Conservation (phyloP, 2,888 invertebrate species). For the Argyresthia albistria region DNA sequence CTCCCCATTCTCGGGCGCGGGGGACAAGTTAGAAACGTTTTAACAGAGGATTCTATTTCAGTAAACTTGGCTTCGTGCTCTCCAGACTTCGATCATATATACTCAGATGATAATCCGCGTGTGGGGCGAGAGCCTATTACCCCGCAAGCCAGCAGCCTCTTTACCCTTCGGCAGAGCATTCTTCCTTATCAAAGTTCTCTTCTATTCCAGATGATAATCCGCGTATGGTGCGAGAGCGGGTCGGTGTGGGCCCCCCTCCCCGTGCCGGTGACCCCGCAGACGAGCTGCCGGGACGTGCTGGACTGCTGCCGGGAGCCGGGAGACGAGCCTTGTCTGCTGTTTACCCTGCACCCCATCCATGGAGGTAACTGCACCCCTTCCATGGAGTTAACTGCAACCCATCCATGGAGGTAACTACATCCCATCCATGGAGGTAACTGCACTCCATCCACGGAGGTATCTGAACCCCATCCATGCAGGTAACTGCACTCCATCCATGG, state of each 20-base stretch:
- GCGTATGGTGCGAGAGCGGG: slow-evolving; percentile 75
- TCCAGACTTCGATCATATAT: background rate
- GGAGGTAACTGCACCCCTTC: slow-evolving; percentile 55
- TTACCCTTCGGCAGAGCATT: background rate
- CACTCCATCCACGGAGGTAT: too few species aligned
- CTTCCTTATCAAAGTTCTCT: background rate
- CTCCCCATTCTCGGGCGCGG: too few species aligned
- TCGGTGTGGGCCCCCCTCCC: slow-evolving; percentile 65
- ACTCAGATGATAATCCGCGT: too few species aligned
- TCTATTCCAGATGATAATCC: slow-evolving; percentile 74
- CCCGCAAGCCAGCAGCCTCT: background rate
- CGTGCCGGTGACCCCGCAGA: slow-evolving; percentile 77
- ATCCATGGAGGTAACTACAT: too few species aligned
- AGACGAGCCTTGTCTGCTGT: slow-evolving; percentile 74
- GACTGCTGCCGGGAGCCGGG: slow-evolving; percentile 79
- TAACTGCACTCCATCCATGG: too few species aligned
- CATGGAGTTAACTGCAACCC: too few species aligned
- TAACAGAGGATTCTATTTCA: too few species aligned
- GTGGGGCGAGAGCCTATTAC: too few species aligned
- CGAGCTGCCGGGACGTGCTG: slow-evolving; percentile 75
- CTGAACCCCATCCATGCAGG: too few species aligned
- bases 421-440: too few species aligned
- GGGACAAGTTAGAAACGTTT: too few species aligned
- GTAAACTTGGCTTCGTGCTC: too few species aligned
- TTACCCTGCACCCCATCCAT: slow-evolving; percentile 69